These are phyloP conservation scores for Lobophora halterata DNA, from an alignment of 2,888 invertebrate genomes.

Conservation along the genomic window DNA sequence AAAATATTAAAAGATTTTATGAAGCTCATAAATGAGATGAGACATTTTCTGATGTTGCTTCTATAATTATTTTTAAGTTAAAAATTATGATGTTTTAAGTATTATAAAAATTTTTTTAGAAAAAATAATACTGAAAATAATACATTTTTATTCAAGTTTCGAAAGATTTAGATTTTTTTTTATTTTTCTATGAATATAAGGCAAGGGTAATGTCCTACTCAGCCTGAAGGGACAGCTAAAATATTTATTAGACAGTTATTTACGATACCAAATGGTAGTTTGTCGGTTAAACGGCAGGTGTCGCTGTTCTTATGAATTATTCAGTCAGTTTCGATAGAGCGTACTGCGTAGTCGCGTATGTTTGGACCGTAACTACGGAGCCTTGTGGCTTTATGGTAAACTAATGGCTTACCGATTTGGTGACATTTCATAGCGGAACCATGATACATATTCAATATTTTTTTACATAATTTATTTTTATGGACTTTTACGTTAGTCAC, in stretches of 20 bases:
- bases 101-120: too few relatives aligned
- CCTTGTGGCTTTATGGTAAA: slow-evolving; percentile 34
- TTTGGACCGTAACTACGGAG: slow-evolving; percentile 31
- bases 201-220: slow-evolving; percentile 21
- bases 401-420: slow-evolving; percentile 42
- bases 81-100: too few relatives aligned
- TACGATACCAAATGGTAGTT: slow-evolving; percentile 50
- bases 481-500: slow-evolving; percentile 27
- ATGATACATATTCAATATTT: slow-evolving; percentile 26
- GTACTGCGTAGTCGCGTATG: too few relatives aligned
- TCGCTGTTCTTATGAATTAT: slow-evolving; percentile 56
- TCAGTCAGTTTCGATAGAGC: slow-evolving; percentile 37
- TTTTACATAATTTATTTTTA: slow-evolving; percentile 30
- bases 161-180: slow-evolving; percentile 1
- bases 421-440: slow-evolving; percentile 37
- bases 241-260: slow-evolving; percentile 42
- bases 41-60: too few relatives aligned
- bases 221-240: slow-evolving; percentile 25
- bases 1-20: too few relatives aligned
- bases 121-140: too few relatives aligned
- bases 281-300: slow-evolving; percentile 61
- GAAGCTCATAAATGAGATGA: too few relatives aligned
- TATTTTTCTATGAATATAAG: not conserved
- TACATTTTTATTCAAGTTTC: not conserved
- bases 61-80: too few relatives aligned